These are phyloP conservation scores for Acleris emargana DNA, from an alignment of 2,888 invertebrate genomes.

Conservation along the genomic window DNA sequence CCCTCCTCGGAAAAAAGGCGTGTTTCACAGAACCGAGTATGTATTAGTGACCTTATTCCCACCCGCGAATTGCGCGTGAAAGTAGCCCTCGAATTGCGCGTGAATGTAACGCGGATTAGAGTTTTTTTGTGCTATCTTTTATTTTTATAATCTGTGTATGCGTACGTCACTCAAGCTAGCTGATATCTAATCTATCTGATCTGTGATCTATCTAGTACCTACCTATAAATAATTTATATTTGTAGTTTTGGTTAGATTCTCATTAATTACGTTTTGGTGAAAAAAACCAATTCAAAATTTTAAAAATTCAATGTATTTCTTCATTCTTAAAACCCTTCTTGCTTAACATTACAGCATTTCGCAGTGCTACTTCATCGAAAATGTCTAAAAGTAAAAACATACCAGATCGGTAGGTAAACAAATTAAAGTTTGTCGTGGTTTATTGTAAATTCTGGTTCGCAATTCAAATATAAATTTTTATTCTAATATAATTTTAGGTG, in stretches of 20 bases:
- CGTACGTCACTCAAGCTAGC: too few species aligned
- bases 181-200: too few species aligned
- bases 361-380: conserved; percentile 18
- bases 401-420: conserved; percentile 39
- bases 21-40: too few species aligned
- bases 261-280: conserved; percentile 20
- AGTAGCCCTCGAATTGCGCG: too few species aligned
- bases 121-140: too few species aligned
- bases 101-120: too few species aligned
- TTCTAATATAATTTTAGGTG: conserved; percentile 78
- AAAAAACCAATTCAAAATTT: conserved; percentile 9
- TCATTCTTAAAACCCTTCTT: conserved; percentile 15
- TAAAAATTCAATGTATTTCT: background rate
- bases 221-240: background rate
- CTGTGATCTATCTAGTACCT: too few species aligned
- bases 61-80: too few species aligned
- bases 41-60: too few species aligned
- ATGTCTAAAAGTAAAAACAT: conserved; percentile 39
- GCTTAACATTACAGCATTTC: conserved; percentile 25
- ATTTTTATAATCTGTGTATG: too few species aligned
- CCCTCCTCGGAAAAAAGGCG: too few species aligned
- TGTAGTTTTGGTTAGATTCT: conserved; percentile 21
- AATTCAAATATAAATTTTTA: background rate
- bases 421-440: background rate
- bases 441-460: background rate